Evolutionary conservation across 2,113 vertebrate genomes (phyloP).

Genomic region (Nerophis lumbriciformis): DNA sequence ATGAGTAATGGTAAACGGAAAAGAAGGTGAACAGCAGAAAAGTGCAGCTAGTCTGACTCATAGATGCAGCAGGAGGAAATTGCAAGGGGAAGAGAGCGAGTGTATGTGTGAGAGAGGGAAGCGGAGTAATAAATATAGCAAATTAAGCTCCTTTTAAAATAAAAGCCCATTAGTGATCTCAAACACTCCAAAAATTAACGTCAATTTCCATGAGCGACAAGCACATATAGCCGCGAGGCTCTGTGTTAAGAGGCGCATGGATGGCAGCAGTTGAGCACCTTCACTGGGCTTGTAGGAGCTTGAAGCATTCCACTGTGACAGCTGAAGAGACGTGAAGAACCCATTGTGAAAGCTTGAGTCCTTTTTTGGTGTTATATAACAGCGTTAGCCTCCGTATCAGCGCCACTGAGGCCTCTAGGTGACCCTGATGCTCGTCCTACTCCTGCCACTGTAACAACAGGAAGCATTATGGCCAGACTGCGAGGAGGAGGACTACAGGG

Average conservation of each 20-base stretch:
- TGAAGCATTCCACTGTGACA: constrained; percentile 21
- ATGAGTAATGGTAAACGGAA: constrained; percentile 2
- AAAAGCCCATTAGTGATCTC: constrained; percentile 21
- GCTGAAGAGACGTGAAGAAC: constrained; percentile 15
- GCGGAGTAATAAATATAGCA: constrained; percentile 26
- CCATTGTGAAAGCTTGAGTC: constrained; percentile 5
- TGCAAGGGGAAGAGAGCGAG: constrained; percentile 47
- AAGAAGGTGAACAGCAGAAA: constrained; percentile 50
- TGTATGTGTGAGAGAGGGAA: constrained; percentile 9
- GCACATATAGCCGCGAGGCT: background rate
- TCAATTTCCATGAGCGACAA: background rate
- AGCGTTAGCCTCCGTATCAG: constrained; percentile 9
- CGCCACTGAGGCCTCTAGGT: constrained; percentile 22
- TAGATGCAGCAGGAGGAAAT: constrained; percentile 67
- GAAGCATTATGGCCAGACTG: background rate
- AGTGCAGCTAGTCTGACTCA: constrained; percentile 70
- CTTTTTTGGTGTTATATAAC: constrained; percentile 39
- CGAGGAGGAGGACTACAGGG: constrained; percentile 5
- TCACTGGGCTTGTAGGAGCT: constrained; percentile 18
- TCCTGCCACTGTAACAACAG: constrained; percentile 20
- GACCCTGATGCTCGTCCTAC: constrained; percentile 14
- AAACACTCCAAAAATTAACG: constrained; percentile 14
- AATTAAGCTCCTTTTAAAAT: constrained; percentile 38
- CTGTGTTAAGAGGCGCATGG: constrained; percentile 4
- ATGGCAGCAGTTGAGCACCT: constrained; percentile 31